Evolutionary conservation across 2,888 invertebrate species (phyloP).

Genomic region (Branchellion lobata): DNA sequence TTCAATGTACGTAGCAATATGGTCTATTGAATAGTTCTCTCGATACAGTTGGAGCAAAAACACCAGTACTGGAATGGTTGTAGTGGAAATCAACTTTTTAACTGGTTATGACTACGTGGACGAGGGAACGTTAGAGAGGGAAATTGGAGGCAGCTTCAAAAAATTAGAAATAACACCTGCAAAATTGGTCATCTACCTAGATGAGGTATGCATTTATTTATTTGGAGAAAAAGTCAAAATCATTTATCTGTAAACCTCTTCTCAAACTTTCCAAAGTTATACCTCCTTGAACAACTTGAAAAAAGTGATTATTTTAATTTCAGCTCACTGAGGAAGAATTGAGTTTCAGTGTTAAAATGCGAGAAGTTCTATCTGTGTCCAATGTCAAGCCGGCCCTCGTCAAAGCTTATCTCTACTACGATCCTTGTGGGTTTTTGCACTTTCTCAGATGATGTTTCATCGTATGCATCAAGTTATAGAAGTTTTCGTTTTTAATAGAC

Average conservation of each 20-base stretch:
- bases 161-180: conserved; percentile 3
- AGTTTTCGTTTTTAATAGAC: background rate
- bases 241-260: too few species aligned
- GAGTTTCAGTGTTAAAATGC: conserved; percentile 2
- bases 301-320: too few species aligned
- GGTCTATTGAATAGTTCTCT: too few species aligned
- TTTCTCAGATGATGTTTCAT: background rate
- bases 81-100: conserved; percentile 28
- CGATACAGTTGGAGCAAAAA: conserved; percentile 17
- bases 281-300: too few species aligned
- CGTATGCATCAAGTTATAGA: background rate
- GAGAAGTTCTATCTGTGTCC: background rate
- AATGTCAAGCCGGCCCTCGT: conserved; percentile 25
- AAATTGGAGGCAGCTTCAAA: conserved; percentile 27
- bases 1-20: too few species aligned
- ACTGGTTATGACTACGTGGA: conserved; percentile 16
- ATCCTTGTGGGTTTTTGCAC: background rate
- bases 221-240: too few species aligned
- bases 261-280: too few species aligned
- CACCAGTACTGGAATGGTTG: conserved; percentile 26
- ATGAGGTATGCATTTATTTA: too few species aligned
- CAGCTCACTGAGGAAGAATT: background rate
- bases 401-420: conserved; percentile 26
- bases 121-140: background rate
- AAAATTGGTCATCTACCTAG: conserved; percentile 30